Evolutionary conservation across 2,888 invertebrate genomes (phyloP).

Genomic region (Osmoderma eremita): DNA sequence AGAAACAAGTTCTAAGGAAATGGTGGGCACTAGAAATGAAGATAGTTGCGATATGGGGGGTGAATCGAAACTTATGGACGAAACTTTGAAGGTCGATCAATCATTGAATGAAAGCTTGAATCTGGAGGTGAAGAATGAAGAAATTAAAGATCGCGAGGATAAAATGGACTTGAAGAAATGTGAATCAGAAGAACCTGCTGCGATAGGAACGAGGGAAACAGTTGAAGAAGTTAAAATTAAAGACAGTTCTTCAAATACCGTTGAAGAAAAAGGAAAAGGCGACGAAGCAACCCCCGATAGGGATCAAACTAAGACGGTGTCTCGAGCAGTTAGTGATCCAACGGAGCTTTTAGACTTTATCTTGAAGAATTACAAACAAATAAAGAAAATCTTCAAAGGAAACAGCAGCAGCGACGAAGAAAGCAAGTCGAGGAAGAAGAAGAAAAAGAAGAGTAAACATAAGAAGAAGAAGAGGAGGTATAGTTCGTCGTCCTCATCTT

Average conservation of each 20-base stretch:
- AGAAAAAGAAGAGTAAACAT: constrained; percentile 33
- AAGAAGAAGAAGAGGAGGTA: neutral
- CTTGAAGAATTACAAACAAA: constrained; percentile 41
- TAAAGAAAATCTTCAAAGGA: constrained; percentile 39
- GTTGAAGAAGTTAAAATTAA: neutral
- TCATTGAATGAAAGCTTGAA: constrained; percentile 5
- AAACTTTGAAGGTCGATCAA: neutral
- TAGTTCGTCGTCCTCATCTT: constrained; percentile 2
- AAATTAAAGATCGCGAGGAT: neutral
- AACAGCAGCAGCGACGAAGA: constrained; percentile 39
- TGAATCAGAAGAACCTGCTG: neutral
- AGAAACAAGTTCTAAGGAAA: neutral
- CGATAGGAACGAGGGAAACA: neutral
- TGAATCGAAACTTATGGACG: neutral
- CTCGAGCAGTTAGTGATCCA: neutral
- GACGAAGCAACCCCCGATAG: neutral
- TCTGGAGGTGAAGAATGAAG: constrained; percentile 20
- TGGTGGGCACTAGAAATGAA: too few relatives aligned
- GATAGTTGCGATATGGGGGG: neutral
- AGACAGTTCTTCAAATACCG: neutral
- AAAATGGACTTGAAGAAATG: neutral
- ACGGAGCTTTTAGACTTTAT: constrained; percentile 34
- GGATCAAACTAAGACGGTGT: neutral
- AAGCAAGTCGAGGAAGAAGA: constrained; percentile 27
- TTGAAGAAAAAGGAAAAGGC: constrained; percentile 23